phyloP scores from a whole-genome alignment of 1,140 invertebrate genomes.

The Drosophila ohnishii region DNA sequence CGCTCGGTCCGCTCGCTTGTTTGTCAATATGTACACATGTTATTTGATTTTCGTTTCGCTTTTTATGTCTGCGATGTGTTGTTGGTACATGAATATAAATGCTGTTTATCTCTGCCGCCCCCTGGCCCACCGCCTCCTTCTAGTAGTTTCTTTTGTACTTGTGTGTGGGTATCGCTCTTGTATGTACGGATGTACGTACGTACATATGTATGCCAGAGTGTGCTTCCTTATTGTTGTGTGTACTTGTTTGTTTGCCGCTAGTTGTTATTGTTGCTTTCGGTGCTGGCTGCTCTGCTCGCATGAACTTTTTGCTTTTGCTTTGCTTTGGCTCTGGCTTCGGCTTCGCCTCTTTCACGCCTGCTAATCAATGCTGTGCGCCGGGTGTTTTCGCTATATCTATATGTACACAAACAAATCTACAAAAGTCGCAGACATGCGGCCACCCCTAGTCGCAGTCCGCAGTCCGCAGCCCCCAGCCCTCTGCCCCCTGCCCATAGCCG shows the following conservation, averaged over 20 bases:
- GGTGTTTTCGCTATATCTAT: constrained; percentile 80
- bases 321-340: constrained; percentile 70
- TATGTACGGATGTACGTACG: constrained; percentile 29
- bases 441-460: constrained; percentile 2
- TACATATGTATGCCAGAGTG: constrained; percentile 59
- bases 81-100: constrained; percentile 79
- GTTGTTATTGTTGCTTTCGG: constrained; percentile 54
- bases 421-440: constrained; percentile 69
- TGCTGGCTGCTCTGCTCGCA: constrained; percentile 57
- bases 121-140: constrained; percentile 21
- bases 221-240: constrained; percentile 79
- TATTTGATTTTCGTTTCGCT: constrained; percentile 78
- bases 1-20: constrained; percentile 43
- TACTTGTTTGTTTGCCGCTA: constrained; percentile 70
- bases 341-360: constrained; percentile 57
- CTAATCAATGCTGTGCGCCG: constrained; percentile 81
- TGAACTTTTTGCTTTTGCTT: constrained; percentile 78
- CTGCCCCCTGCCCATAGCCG: background rate
- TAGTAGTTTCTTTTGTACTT: constrained; percentile 52
- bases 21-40: constrained; percentile 80
- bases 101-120: constrained; percentile 72
- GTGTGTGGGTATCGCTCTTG: constrained; percentile 57
- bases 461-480: background rate
- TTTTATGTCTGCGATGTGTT: constrained; percentile 56
- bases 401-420: constrained; percentile 82